Base-by-base conservation (phyloP, 2,113 vertebrate genomes). In the Vulpes lagopus region DNA sequence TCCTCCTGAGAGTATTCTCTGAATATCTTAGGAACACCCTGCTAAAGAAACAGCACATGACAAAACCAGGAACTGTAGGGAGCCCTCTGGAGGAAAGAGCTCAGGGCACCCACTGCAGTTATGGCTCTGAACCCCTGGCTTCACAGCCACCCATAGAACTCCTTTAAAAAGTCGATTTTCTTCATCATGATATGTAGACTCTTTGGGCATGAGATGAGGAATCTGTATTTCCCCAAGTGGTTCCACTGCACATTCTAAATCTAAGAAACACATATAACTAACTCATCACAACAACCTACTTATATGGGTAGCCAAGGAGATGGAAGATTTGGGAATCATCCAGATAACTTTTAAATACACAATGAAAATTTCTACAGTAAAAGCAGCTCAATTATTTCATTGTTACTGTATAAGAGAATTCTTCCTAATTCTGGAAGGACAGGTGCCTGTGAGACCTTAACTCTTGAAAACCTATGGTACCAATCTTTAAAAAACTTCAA, bases 311-410 rank as follows among this genome's bases (percentile, higher is more conserved):
- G 30, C 43, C 92, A 97, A 49, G 35, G n/a, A 95, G 16, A 43
- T 3, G 51, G 51, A 27, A 65, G 49, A 91, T 51, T 65, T 15
- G 38, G 30, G 35, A 88, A 67, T 62, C 91, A 92, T 96, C 84
- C 60, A 60, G 53, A 86, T 82, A 95, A 97, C 38, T 79, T 89
- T 94, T 86, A 97, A 64, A 97, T 85, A 60, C 12, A 67, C 38
- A 73, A 78, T 80, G 38, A 89, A 86, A 59, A 91, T 74, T 62
- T 94, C 64, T 92, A 91, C 20, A 73, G 25, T 64, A 92, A 90
- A 86, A 90, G 5, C 7, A 87, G 20, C 12, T 67, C 67, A 83
- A 79, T 71, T 74, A 38, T 53, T 95, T 91, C 90, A 85, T 7
- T 91, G 38, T 60, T 84, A 69, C 3, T 81, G 17, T 43, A 69